phyloP scores from a whole-genome alignment of 2,888 invertebrate species.

The Habrosyne pyritoides region DNA sequence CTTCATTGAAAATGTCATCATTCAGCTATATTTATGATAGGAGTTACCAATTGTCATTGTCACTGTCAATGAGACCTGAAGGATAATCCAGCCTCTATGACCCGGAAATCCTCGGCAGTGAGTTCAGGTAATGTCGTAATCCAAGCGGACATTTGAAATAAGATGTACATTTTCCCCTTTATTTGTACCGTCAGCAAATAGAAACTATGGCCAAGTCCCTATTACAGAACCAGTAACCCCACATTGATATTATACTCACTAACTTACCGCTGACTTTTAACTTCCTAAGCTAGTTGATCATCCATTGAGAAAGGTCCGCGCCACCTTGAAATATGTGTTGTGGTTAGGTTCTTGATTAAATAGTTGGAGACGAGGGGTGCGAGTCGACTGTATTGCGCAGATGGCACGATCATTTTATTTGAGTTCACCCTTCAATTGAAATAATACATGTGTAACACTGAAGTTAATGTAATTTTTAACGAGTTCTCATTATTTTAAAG shows the following conservation, averaged over 20 bases:
- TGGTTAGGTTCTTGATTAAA: slow-evolving; percentile 18
- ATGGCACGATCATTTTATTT: slow-evolving; percentile 28
- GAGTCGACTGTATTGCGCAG: slow-evolving; percentile 21
- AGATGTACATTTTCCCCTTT: not conserved
- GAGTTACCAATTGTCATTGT: no score
- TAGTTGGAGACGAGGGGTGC: slow-evolving; percentile 9
- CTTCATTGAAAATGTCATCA: no score
- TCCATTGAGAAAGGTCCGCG: not conserved
- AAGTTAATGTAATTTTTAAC: slow-evolving; percentile 4
- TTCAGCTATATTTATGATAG: no score
- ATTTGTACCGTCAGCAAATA: not conserved
- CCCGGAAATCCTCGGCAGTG: not conserved
- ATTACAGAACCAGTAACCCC: not conserved
- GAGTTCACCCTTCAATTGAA: slow-evolving; percentile 13
- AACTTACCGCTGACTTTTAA: slow-evolving; percentile 6
- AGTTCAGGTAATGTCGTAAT: not conserved
- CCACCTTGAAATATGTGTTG: not conserved
- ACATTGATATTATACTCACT: not conserved
- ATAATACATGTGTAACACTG: slow-evolving; percentile 5
- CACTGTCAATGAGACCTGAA: not conserved
- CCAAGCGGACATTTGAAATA: not conserved
- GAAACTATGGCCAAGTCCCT: not conserved
- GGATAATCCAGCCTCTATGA: not conserved
- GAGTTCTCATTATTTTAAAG: not conserved
- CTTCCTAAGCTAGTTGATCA: not conserved